phyloP scores from a whole-genome alignment of 2,888 invertebrate species.

The Xanthia togata region DNA sequence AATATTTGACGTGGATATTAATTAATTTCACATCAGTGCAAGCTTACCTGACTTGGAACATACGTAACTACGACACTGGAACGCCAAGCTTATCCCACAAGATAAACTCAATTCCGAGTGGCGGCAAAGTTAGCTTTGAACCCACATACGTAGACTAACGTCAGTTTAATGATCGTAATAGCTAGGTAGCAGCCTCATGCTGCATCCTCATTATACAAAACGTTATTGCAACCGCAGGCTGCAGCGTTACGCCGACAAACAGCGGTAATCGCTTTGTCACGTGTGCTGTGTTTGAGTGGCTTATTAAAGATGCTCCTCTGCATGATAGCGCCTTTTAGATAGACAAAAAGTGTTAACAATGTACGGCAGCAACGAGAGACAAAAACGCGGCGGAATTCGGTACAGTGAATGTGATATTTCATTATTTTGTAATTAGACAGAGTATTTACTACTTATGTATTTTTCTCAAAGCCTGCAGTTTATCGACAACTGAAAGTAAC shows the following conservation, averaged over 20 bases:
- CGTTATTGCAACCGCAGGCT: slow-evolving; percentile 28
- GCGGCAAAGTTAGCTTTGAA: slow-evolving; percentile 54
- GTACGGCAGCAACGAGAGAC: slow-evolving; percentile 2
- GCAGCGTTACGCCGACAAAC: slow-evolving; percentile 31
- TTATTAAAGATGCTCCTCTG: slow-evolving; percentile 17
- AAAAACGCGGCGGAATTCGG: not conserved
- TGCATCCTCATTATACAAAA: slow-evolving; percentile 51
- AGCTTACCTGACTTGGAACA: slow-evolving; percentile 27
- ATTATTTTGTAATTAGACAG: not conserved
- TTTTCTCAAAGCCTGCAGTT: not conserved
- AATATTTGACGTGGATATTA: slow-evolving; percentile 41
- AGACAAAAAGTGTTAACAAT: not conserved
- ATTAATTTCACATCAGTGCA: slow-evolving; percentile 17
- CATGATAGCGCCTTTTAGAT: slow-evolving; percentile 11
- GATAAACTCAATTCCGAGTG: slow-evolving; percentile 56
- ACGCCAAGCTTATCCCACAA: slow-evolving; percentile 44
- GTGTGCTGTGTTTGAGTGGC: slow-evolving; percentile 8
- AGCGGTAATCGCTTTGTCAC: slow-evolving; percentile 32
- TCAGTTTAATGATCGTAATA: slow-evolving; percentile 52
- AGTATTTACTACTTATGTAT: not conserved
- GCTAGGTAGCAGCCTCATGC: slow-evolving; percentile 43
- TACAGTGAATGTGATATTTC: not conserved
- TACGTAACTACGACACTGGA: slow-evolving; percentile 17
- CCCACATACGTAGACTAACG: slow-evolving; percentile 49
- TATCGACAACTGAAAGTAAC: not conserved